These are phyloP conservation scores for Phalacrocorax brasilianus DNA, from an alignment of 2,113 vertebrate species.

Conservation along the genomic window DNA sequence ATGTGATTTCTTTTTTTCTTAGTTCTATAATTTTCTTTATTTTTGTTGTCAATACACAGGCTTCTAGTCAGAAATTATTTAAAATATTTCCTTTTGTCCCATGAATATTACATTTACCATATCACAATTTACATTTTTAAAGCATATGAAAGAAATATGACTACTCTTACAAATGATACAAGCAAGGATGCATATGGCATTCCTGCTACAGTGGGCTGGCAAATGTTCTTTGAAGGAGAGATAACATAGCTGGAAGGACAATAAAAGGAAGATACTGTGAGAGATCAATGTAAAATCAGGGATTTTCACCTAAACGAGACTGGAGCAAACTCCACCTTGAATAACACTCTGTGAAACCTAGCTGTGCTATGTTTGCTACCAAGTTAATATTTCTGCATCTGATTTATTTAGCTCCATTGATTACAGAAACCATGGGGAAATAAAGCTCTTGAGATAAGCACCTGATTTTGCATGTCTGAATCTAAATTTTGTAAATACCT, in stretches of 20 bases:
- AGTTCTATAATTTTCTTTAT: not conserved
- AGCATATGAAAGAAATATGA: not conserved
- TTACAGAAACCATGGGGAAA: not conserved
- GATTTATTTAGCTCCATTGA: not conserved
- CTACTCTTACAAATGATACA: not conserved
- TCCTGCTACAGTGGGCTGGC: not conserved
- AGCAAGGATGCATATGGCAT: rapidly evolving
- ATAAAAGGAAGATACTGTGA: not conserved
- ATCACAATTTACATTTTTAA: not conserved
- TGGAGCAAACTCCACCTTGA: not conserved
- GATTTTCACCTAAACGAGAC: not conserved
- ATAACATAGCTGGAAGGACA: not conserved
- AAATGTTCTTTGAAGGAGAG: not conserved
- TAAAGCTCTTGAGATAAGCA: not conserved
- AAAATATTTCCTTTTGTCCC: not conserved
- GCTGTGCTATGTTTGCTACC: not conserved
- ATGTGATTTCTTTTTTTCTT: not conserved
- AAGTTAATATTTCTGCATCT: not conserved
- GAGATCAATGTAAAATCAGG: not conserved
- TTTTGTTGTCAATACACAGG: not conserved
- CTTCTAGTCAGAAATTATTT: not conserved
- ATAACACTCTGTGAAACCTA: not conserved
- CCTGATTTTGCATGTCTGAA: not conserved
- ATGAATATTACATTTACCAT: not conserved
- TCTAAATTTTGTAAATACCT: not conserved